Evolutionary conservation across 2,797 vertebrate species (phyloP).

Genomic region (Muscicapa comitata): DNA sequence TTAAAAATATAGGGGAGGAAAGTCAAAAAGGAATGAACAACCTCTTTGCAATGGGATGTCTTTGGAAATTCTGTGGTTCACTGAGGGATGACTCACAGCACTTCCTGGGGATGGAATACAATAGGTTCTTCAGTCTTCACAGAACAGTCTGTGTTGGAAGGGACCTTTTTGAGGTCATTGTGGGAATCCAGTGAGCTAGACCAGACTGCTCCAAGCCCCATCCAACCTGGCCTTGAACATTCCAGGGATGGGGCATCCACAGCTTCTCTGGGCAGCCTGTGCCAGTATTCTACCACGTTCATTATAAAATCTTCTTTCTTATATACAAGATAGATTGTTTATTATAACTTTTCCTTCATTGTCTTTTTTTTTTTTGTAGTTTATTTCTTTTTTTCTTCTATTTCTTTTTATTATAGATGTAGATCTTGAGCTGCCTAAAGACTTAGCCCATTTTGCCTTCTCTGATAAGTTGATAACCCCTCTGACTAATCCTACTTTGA

Average conservation of each 20-base stretch:
- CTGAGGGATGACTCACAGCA: neutral
- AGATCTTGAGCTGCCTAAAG: neutral
- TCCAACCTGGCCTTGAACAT: neutral
- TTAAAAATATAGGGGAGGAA: neutral
- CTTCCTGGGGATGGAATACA: neutral
- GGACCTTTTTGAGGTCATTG: neutral
- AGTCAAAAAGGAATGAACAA: neutral
- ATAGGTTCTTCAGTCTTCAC: neutral
- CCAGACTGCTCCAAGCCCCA: neutral
- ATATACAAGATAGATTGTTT: neutral
- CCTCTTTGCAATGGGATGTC: neutral
- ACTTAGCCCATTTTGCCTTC: slow-evolving; percentile 8
- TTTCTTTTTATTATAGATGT: neutral
- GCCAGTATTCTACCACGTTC: rapidly evolving
- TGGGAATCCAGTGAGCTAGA: neutral
- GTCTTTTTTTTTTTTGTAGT: neutral
- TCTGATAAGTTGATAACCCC: slow-evolving; percentile 48
- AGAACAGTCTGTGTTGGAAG: neutral
- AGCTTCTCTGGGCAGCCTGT: neutral
- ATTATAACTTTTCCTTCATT: neutral
- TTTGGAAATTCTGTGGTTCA: neutral
- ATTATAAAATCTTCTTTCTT: neutral
- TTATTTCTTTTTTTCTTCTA: neutral
- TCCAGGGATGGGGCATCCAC: neutral
- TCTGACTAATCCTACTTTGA: slow-evolving; percentile 38